phyloP scores from a whole-genome alignment of 2,113 vertebrate species.

The Tupaia chinensis region DNA sequence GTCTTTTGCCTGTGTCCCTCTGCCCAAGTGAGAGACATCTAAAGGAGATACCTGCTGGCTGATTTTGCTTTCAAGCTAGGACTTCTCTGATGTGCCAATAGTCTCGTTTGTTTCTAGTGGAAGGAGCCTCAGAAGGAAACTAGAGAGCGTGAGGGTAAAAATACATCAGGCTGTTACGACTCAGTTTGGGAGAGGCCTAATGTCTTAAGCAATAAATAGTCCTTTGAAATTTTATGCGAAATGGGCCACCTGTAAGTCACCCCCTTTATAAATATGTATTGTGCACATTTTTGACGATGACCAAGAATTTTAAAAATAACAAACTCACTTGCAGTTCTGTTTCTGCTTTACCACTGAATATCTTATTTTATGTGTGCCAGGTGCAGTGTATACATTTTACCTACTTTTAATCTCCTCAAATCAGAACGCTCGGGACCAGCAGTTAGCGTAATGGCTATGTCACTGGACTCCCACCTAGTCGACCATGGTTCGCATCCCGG shows the following conservation, averaged over 20 bases:
- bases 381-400: slow-evolving; percentile 2
- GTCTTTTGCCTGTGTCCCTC: neutral
- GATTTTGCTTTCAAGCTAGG: neutral
- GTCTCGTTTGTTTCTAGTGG: neutral
- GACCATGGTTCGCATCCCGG: too few species aligned
- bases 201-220: slow-evolving; percentile 51
- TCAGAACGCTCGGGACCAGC: neutral
- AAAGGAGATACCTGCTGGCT: rapidly evolving
- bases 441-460: too few species aligned
- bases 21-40: rapidly evolving
- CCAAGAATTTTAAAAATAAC: slow-evolving; percentile 52
- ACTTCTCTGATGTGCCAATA: neutral
- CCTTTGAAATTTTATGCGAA: slow-evolving; percentile 52
- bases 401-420: neutral
- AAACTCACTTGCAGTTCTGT: slow-evolving; percentile 8
- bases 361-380: neutral
- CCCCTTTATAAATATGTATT: neutral
- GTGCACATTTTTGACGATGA: slow-evolving; percentile 26
- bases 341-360: neutral
- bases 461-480: too few species aligned
- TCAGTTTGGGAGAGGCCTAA: neutral
- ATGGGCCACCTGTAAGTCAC: slow-evolving; percentile 44
- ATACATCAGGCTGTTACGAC: slow-evolving; percentile 50
- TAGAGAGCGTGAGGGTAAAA: slow-evolving; percentile 4
- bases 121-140: slow-evolving; percentile 49